Conservation (phyloP, 1,140 invertebrate species). For the Ceratosolen fusciceps region DNA sequence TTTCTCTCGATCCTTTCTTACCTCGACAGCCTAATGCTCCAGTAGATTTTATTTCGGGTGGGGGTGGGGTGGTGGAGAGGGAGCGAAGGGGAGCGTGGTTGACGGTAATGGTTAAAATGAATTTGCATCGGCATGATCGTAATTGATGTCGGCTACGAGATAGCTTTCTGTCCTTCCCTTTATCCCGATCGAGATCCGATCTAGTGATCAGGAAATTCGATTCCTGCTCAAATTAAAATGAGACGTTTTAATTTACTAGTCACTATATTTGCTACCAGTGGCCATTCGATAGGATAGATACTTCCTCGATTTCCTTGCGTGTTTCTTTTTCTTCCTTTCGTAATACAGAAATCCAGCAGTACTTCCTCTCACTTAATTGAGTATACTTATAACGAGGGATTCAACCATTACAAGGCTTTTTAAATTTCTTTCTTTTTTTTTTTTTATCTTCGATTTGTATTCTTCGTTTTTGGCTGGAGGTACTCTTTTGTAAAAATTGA, state of each 20-base stretch:
- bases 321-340: background rate
- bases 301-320: background rate
- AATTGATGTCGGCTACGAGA: constrained; percentile 24
- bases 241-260: constrained; percentile 42
- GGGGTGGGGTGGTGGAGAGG: background rate
- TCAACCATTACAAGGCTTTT: background rate
- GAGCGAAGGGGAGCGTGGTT: no score
- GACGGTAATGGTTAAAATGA: constrained; percentile 32
- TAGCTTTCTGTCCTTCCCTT: constrained; percentile 12
- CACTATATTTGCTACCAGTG: background rate
- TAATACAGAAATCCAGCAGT: background rate
- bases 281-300: background rate
- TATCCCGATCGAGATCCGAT: background rate
- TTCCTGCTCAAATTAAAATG: constrained; percentile 38
- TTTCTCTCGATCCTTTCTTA: background rate
- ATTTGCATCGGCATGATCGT: constrained; percentile 39
- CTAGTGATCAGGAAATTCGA: constrained; percentile 31
- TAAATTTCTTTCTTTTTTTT: background rate
- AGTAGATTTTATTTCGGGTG: constrained; percentile 30
- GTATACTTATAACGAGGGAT: constrained; percentile 12
- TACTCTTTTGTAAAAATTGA: constrained; percentile 15
- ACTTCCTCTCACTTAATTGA: constrained; percentile 16
- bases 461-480: background rate
- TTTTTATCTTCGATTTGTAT: background rate
- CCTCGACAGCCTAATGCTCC: constrained; percentile 33